Evolutionary conservation across 64 coral and sea anemone genomes (phyloP), one percentile per base, ranked within the genome.

Genomic region (Montipora cactus): DNA sequence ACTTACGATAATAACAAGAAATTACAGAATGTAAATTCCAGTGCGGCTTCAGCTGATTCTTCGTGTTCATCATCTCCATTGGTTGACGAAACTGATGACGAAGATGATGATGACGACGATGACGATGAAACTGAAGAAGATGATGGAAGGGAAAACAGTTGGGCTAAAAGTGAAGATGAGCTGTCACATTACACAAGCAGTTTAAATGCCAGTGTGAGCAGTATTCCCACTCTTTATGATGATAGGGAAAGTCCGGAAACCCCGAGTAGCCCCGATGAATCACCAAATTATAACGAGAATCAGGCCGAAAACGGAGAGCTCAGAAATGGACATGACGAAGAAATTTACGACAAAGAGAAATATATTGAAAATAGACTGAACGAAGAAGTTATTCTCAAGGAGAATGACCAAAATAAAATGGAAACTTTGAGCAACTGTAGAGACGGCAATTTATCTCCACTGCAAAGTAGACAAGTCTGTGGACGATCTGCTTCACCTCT

Each of bases 401-500:
- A 87, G 52, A 57, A 11, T 4, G 81, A 87, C 15, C 47, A 58
- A 28, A 15, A 22, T 47, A 81, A 81, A 48, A 48, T 79, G 7
- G 72, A 44, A 18, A 5, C 5, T 25, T n/a, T n/a, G 44, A 49
- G 5, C 6, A 23, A 14, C 22, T 7, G 66, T 3, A 49, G 51
- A 11, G 44, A 89, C 19, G 84, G 49, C 5, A 78, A 68, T 3
- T 15, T 77, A 14, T 47, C 68, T 19, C 77, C 49, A 23, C 84
- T 82, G 8, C 79, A 44, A 49, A 97, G 89, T 52, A 73, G 96
- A 53, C 67, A 90, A 3, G 89, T 97, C 11, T 95, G 96, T 69
- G 96, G 96, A 19, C 55, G 88, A 23, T 97, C 96, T 12, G 93
- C 89, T 18, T 91, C 80, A 9, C 93, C 95, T 59, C 77, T 51